Evolutionary conservation across 2,888 invertebrate genomes (phyloP).

Genomic region (Noctua janthina): DNA sequence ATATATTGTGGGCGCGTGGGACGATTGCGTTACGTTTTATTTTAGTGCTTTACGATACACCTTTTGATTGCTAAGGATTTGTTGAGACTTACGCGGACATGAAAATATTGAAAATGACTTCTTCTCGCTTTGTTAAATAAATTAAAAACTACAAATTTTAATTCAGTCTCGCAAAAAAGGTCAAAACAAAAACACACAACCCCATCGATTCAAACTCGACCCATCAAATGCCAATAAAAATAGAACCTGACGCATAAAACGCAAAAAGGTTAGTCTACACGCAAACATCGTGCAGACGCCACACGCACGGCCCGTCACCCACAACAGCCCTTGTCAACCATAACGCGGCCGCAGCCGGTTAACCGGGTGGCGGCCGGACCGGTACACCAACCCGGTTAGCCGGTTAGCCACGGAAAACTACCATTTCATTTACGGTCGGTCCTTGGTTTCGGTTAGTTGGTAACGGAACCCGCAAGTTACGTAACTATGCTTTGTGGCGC

Average conservation of each 20-base stretch:
- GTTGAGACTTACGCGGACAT: not conserved
- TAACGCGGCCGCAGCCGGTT: conserved; percentile 86
- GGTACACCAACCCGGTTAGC: conserved; percentile 74
- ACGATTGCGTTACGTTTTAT: conserved; percentile 64
- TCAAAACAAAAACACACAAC: conserved; percentile 3
- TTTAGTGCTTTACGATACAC: conserved; percentile 63
- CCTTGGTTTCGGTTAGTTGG: conserved; percentile 87
- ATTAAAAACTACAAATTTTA: not conserved
- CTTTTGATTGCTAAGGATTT: conserved; percentile 61
- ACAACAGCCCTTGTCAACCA: conserved; percentile 89
- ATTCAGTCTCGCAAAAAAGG: not conserved
- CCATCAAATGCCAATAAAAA: conserved; percentile 47
- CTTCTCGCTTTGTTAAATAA: not conserved
- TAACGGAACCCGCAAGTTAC: conserved; percentile 86
- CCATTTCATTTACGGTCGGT: conserved; percentile 89
- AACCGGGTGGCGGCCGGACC: conserved; percentile 69
- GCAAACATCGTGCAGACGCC: conserved; percentile 80
- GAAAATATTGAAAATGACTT: not conserved
- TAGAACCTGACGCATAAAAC: conserved; percentile 38
- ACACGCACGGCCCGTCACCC: conserved; percentile 80
- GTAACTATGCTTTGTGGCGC: conserved; percentile 86
- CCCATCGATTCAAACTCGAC: conserved; percentile 20
- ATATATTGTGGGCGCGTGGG: conserved; percentile 80
- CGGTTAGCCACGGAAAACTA: conserved; percentile 85
- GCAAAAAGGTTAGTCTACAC: conserved; percentile 65